Evolutionary conservation across 2,113 vertebrate genomes (phyloP).

Genomic region (Perca fluviatilis): DNA sequence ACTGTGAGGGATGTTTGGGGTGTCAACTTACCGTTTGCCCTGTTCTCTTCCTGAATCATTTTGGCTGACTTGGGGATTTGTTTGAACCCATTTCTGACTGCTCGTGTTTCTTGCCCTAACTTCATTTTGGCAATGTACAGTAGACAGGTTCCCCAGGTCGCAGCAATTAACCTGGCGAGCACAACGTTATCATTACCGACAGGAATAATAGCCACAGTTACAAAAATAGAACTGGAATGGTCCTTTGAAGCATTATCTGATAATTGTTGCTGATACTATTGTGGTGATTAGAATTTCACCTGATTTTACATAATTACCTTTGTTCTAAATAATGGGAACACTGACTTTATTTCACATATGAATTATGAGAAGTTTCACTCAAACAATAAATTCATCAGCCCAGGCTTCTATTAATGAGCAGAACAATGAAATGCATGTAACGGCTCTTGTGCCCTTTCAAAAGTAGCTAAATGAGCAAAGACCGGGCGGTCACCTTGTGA

Average conservation of each 20-base stretch:
- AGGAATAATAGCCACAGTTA: background rate
- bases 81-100: background rate
- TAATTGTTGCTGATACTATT: background rate
- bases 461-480: conserved; percentile 34
- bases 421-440: conserved; percentile 14
- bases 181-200: background rate
- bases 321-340: background rate
- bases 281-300: background rate
- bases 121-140: background rate
- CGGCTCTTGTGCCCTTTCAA: conserved; percentile 20
- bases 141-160: background rate
- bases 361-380: conserved; percentile 1
- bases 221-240: background rate
- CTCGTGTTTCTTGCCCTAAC: background rate
- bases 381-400: background rate
- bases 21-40: background rate
- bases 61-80: background rate
- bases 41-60: background rate
- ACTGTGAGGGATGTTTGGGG: background rate
- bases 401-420: conserved; percentile 22
- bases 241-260: background rate
- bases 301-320: background rate
- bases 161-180: background rate
- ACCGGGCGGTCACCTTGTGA: conserved; percentile 40
- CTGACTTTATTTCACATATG: background rate